Evolutionary conservation across 2,888 invertebrate genomes (phyloP), one percentile per base, ranked within the genome.

Genomic region (Choreutis nemorana): DNA sequence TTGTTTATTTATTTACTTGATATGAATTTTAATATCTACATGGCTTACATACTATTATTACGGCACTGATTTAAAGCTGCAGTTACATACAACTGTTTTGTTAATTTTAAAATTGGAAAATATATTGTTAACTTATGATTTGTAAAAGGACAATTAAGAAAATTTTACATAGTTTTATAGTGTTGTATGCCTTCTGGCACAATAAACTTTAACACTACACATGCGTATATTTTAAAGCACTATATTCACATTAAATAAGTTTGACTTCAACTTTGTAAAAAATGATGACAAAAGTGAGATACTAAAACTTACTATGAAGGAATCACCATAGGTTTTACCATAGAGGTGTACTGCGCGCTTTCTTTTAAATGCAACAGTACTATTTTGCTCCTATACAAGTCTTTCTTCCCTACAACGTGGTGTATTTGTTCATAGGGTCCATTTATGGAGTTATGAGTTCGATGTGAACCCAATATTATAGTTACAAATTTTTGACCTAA

Each of bases 381-480:
- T 0, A 85, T 80, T 53, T 87, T 83, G 9, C 83, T 84, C 14
- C 71, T 65, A 16, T 81, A 73, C 8, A 90, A 58, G 2, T 58
- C 55, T 39, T 81, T 81, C 3, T 83, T 77, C 15, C 81, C 81
- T 37, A 86, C 81, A 3, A 92, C 78, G 31, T 75, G 64, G 15
- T 81, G 68, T n/a, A 83, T 77, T 71, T 90, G 87, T 53, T 92
- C 90, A 49, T 87, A 82, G 3, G 87, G 85, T 22, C 89, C 86
- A 34, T 73, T 70, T 3, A 83, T 71, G 26, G 79, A 63, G 20
- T 80, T 60, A 35, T 86, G 67, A 0, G 82, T 79, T 48, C 83
- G 82, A 9, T 86, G 82, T 11, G 84, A 83, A n/a, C 92, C 92
- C 23, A 91, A 56, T 6, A 89, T 54, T 3, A 83, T 87, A 2